A percentile compares a stretch with the other conserved stretches of the same genome.
Conservation (phyloP, 53 echinoderm and acorn worm genomes). For the Echinometra lucunter region DNA sequence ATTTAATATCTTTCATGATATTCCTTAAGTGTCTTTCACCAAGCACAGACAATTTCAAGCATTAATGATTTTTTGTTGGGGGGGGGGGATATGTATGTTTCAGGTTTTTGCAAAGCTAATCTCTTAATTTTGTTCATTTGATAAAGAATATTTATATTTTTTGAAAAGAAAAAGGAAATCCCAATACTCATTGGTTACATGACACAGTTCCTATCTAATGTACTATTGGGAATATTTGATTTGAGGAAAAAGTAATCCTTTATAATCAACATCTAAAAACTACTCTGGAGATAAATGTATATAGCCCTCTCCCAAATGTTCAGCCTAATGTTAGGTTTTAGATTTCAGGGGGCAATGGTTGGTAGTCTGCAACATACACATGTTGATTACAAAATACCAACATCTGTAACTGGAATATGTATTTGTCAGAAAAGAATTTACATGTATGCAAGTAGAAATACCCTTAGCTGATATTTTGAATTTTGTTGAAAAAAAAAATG, state of each 20-base stretch:
- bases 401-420: not conserved
- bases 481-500: no score
- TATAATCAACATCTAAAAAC: not conserved
- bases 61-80: not conserved
- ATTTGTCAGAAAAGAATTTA: not conserved
- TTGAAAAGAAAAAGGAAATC: not conserved
- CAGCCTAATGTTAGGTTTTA: no score
- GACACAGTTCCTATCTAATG: not conserved
- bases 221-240: not conserved
- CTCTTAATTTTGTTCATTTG: not conserved
- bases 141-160: not conserved
- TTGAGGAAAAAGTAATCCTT: no score
- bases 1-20: not conserved
- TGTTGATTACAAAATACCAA: no score
- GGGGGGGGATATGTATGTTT: not conserved
- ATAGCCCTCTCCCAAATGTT: no score
- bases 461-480: not conserved
- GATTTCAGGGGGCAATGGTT: no score
- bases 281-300: not conserved
- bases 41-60: not conserved
- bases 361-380: no score
- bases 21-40: not conserved
- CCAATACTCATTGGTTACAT: not conserved
- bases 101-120: not conserved
- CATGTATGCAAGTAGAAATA: not conserved